phyloP scores from a whole-genome alignment of 2,797 vertebrate species.

The Spatula clypeata region DNA sequence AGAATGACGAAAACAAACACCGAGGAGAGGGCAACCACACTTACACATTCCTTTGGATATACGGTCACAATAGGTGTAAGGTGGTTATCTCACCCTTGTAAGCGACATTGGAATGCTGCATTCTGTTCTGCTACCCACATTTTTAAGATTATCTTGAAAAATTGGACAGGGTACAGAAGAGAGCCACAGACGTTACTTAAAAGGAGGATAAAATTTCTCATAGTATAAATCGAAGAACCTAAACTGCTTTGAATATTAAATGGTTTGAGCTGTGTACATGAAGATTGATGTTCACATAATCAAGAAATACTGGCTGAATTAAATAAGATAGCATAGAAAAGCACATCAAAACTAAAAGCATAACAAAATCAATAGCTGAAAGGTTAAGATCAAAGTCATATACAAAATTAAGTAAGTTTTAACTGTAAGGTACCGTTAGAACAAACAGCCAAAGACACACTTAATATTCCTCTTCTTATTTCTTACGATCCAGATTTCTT shows the following conservation, averaged over 20 bases:
- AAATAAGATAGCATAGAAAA: background rate
- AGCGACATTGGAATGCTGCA: background rate
- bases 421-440: background rate
- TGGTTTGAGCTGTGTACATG: background rate
- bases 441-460: background rate
- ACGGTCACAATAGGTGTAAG: fast-evolving
- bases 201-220: conserved; percentile 13
- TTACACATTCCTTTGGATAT: background rate
- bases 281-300: background rate
- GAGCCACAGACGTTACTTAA: conserved; percentile 26
- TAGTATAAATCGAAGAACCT: conserved; percentile 20
- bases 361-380: background rate
- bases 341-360: background rate
- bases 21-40: background rate
- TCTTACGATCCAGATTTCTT: background rate
- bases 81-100: background rate
- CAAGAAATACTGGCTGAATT: background rate
- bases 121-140: background rate
- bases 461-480: background rate
- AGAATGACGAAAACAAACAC: background rate
- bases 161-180: conserved; percentile 8
- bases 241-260: background rate
- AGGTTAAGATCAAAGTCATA: background rate
- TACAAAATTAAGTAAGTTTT: background rate
- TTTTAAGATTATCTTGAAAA: background rate